Evolutionary conservation across 2,888 invertebrate species (phyloP), one percentile per base, ranked within the genome.

Genomic region (Pilophorus perplexus): DNA sequence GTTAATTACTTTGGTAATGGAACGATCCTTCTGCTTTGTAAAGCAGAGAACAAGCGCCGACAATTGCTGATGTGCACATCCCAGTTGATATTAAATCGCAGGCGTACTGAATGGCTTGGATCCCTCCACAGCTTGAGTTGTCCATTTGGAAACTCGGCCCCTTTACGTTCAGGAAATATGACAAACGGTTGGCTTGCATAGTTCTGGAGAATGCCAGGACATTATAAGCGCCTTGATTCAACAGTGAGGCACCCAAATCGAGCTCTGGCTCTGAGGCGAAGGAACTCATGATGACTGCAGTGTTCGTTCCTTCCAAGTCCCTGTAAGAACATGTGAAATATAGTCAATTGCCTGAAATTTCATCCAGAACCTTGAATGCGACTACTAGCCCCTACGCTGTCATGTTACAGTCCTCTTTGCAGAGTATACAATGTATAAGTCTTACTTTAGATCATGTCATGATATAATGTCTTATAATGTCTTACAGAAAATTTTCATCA

Each of bases 1-100:
- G n/a, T n/a, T n/a, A n/a, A n/a, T n/a, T 80, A 77, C 62, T 48
- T 62, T 62, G 44, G 78, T 95, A 96, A 79, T 95, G 94, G 46
- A 93, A 78, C 0, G 94, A 89, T 0, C 90, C 87, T 70, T 86
- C 88, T 23, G 95, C 93, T 79, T 84, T 83, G 48, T 85, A 74
- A 38, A 83, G 81, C 10, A 84, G 73, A 71, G 79, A 82, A 22
- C 79, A 77, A 8, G 83, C 82, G 2, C 81, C 83, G 3, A 85
- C 83, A 50, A 85, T 76, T 2, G 84, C 84, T 14, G 82, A 77
- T 69, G 83, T 81, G 74, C 82, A 82, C 23, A 71, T 64, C 0
- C 75, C 75, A 22, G 62, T 67, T 37, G 76, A 73, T 38, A 82
- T 78, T 16, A 79, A 75, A 1, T 73, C 57, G 20, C 75, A 73